A percentile compares a stretch with the other conserved stretches of the same genome.
Evolutionary conservation across 2,888 invertebrate species (phyloP).

Genomic region (Dione juno): DNA sequence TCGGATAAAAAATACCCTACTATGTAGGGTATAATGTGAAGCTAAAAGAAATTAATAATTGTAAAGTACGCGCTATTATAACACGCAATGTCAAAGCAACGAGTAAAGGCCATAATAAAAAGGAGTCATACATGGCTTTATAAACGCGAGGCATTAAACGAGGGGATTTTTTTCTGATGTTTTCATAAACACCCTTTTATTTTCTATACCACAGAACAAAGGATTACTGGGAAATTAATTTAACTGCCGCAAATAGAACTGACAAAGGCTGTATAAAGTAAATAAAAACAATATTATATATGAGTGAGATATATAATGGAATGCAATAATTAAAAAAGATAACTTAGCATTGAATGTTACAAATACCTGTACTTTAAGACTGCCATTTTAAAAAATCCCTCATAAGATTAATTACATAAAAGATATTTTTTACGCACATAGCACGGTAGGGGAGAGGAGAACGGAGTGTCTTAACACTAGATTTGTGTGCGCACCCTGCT

Average conservation of each 20-base stretch:
- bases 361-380: too few species aligned
- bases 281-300: neutral
- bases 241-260: conserved; percentile 30
- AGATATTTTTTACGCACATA: too few species aligned
- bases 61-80: conserved; percentile 15
- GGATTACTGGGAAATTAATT: conserved; percentile 40
- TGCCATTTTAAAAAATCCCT: too few species aligned
- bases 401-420: too few species aligned
- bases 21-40: neutral
- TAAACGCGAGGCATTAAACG: conserved; percentile 32
- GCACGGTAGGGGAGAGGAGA: too few species aligned
- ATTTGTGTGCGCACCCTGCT: too few species aligned
- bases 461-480: too few species aligned
- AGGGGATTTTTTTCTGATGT: conserved; percentile 36
- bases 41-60: conserved; percentile 14
- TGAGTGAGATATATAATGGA: neutral
- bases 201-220: conserved; percentile 41
- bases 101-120: conserved; percentile 18
- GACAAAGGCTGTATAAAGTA: conserved; percentile 14
- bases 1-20: too few species aligned
- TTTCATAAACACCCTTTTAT: conserved; percentile 42
- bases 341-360: too few species aligned
- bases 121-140: conserved; percentile 16
- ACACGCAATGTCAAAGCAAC: conserved; percentile 22
- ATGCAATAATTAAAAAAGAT: too few species aligned